These are phyloP conservation scores for Sarcophaga caerulescens DNA, from an alignment of 2,888 invertebrate species.

Conservation along the genomic window DNA sequence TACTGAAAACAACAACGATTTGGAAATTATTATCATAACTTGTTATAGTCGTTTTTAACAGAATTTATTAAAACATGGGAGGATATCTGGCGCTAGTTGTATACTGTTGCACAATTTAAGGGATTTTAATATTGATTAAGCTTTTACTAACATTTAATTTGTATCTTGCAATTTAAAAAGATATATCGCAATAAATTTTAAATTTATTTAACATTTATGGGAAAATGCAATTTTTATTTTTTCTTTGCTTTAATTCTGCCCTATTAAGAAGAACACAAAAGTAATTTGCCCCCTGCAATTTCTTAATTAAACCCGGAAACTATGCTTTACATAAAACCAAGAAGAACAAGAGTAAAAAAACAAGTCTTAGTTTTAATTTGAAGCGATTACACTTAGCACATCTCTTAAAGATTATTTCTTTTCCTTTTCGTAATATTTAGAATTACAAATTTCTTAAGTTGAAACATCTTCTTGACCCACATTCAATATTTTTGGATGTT, in stretches of 20 bases:
- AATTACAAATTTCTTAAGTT: slow-evolving; percentile 37
- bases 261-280: background rate
- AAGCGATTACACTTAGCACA: slow-evolving; percentile 43
- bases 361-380: slow-evolving; percentile 31
- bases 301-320: slow-evolving; percentile 37
- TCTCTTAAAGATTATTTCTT: background rate
- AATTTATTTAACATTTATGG: background rate
- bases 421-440: slow-evolving; percentile 13
- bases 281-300: background rate
- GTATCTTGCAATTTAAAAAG: too few relatives aligned
- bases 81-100: too few relatives aligned
- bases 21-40: too few relatives aligned
- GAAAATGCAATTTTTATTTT: background rate
- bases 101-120: too few relatives aligned
- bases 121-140: too few relatives aligned
- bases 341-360: background rate
- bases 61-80: too few relatives aligned
- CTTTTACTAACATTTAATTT: too few relatives aligned
- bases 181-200: too few relatives aligned
- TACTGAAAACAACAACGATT: too few relatives aligned
- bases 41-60: too few relatives aligned
- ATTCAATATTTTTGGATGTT: slow-evolving; percentile 33
- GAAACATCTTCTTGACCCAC: slow-evolving; percentile 61
- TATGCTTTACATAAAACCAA: background rate
- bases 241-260: background rate